Evolutionary conservation across 2,113 vertebrate genomes (phyloP), one percentile per base, ranked within the genome.

Genomic region (Mungos mungo): DNA sequence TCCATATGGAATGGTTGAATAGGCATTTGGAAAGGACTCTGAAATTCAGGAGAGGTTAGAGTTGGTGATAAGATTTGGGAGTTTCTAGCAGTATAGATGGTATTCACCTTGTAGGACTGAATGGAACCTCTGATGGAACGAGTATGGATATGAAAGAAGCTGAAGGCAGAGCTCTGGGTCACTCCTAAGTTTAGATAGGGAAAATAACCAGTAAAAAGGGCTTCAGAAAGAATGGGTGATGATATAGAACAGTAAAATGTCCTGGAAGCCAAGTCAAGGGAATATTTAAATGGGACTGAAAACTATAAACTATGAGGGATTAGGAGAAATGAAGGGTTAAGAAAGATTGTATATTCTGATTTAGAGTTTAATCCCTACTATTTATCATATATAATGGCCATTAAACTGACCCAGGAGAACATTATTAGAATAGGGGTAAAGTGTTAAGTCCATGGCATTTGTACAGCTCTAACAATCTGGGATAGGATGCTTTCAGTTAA

Each of bases 291-390:
- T 50, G 25, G 15, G 27, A 79, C 0, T 88, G 38, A 96, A 94
- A 95, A 92, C 33, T 72, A 79, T 35, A 81, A 41, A 66, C 52
- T 68, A 31, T 38, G 41, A 76, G 31, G 5, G 38, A 90, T 60
- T 83, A 87, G 38, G 45, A 93, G 69, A 90, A 84, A 52, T 12
- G 7, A 94, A 95, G 41, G 13, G 45, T 60, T 90, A 95, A 80
- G 76, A 80, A 87, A 54, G 27, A 85, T 9, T 18, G 9, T 50
- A 41, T 45, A 33, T 63, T 90, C 41, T 95, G 69, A 72, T 66
- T 85, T 71, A 74, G 29, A 33, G 88, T 93, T 93, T 89, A 93
- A 95, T 90, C 76, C 14, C 50, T 60, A 71, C 52, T 69, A 66
- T 0, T 66, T 29, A 69, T 21, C 68, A 50, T 2, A 45, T 50